Conservation (phyloP, 2,113 vertebrate genomes). For the Syngnathus floridae region DNA sequence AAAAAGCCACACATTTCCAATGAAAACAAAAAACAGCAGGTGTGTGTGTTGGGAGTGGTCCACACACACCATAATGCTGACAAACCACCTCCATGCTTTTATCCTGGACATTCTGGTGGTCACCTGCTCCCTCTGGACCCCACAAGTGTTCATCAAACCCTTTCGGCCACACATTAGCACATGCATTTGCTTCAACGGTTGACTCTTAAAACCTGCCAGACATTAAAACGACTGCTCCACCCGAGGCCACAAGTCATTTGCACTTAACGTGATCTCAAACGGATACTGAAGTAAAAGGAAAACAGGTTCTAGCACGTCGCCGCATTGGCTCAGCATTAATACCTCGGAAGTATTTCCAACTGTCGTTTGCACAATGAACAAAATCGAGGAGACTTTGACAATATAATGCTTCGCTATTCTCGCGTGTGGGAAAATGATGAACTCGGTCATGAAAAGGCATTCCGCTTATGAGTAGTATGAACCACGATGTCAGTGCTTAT, state of each 20-base stretch:
- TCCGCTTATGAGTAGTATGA: conserved; percentile 23
- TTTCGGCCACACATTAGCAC: conserved; percentile 1
- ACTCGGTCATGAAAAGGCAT: conserved; percentile 23
- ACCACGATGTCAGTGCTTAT: conserved; percentile 22
- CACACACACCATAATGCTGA: not conserved
- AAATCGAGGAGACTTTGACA: conserved; percentile 8
- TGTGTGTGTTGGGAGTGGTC: no score
- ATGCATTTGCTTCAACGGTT: not conserved
- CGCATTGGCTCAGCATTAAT: conserved; percentile 15
- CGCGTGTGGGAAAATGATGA: conserved; percentile 29
- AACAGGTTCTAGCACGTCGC: conserved; percentile 29
- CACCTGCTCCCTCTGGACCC: conserved; percentile 23
- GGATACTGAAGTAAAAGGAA: conserved; percentile 17
- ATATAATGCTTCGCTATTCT: not conserved
- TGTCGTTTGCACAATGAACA: conserved; percentile 1
- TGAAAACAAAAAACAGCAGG: not conserved
- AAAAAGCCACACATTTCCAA: not conserved
- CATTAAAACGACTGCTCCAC: not conserved
- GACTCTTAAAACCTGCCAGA: not conserved
- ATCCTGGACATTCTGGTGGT: conserved; percentile 37
- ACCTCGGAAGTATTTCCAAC: conserved; percentile 14
- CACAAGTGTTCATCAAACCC: conserved; percentile 1
- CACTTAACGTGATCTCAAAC: not conserved
- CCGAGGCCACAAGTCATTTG: no score
- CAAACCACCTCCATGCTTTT: not conserved